A percentile compares a stretch with the other conserved stretches of the same genome.
These are phyloP conservation scores for Neoitamus cyanurus DNA, from an alignment of 2,888 invertebrate species.

Conservation along the genomic window DNA sequence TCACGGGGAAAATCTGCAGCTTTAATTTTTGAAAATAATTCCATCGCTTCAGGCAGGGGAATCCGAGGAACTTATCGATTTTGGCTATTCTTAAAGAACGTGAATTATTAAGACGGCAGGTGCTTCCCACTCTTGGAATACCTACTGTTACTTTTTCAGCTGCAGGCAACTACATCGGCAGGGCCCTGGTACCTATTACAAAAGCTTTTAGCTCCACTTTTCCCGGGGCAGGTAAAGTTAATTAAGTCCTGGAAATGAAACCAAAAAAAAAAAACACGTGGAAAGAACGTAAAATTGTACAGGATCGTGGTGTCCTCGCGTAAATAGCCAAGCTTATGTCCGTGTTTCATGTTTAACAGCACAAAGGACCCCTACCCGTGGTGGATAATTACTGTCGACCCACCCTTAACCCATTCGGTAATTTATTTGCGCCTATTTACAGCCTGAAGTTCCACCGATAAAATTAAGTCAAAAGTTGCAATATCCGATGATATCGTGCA, in stretches of 20 bases:
- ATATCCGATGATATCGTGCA: slow-evolving; percentile 5
- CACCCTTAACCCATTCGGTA: not conserved
- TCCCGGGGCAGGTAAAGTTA: not conserved
- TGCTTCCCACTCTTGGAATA: not conserved
- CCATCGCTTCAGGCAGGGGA: not conserved
- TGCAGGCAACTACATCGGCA: not conserved
- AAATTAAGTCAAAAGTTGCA: not conserved
- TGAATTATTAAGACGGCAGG: not conserved
- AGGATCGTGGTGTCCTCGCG: not conserved
- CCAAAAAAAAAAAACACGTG: not conserved
- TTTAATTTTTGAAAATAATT: not conserved
- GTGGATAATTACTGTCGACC: not conserved
- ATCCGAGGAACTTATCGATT: not conserved
- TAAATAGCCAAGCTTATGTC: not conserved
- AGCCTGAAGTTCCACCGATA: not conserved
- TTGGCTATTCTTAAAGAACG: not conserved
- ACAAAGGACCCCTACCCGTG: not conserved
- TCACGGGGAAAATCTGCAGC: not conserved
- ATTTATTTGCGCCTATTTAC: not conserved
- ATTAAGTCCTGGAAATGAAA: not conserved
- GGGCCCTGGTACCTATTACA: not conserved
- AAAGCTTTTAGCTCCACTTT: not conserved
- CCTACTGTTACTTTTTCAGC: not conserved
- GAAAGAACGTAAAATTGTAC: not conserved
- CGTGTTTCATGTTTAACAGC: not conserved